These are phyloP conservation scores for Dione vanillae DNA, from an alignment of 2,888 invertebrate genomes.

Conservation along the genomic window DNA sequence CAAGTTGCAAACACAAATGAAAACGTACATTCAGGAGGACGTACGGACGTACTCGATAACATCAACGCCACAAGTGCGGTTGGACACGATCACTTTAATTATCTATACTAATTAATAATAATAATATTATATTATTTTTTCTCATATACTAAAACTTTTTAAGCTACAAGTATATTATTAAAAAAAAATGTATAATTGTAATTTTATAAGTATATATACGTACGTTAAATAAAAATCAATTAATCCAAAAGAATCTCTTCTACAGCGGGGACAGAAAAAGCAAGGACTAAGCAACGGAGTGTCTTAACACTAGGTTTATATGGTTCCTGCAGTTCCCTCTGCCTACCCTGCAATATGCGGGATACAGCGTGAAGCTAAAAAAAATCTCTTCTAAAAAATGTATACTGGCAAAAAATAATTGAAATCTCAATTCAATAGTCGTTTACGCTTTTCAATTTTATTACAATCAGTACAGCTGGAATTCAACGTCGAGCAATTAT, in stretches of 20 bases:
- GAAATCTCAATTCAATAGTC: background rate
- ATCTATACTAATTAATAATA: too few relatives aligned
- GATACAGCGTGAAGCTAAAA: too few relatives aligned
- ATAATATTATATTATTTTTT: too few relatives aligned
- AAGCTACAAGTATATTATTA: background rate
- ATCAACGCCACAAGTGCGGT: slow-evolving; percentile 30
- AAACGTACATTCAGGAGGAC: slow-evolving; percentile 39
- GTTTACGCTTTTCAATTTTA: background rate
- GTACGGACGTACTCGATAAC: slow-evolving; percentile 33
- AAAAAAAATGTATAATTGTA: background rate
- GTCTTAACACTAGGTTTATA: too few relatives aligned
- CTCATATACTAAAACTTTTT: too few relatives aligned
- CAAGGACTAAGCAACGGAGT: too few relatives aligned
- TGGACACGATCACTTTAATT: background rate
- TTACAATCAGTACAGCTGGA: background rate
- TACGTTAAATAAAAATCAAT: background rate
- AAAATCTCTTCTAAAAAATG: background rate
- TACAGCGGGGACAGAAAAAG: too few relatives aligned
- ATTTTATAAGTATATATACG: background rate
- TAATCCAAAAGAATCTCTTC: background rate
- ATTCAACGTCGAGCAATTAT: background rate
- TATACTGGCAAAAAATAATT: background rate
- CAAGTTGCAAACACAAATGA: slow-evolving; percentile 46
- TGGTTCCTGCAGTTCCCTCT: too few relatives aligned
- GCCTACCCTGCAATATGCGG: too few relatives aligned